These are phyloP conservation scores for Thalassarche chlororhynchos DNA, from an alignment of 2,113 vertebrate genomes.

Conservation along the genomic window DNA sequence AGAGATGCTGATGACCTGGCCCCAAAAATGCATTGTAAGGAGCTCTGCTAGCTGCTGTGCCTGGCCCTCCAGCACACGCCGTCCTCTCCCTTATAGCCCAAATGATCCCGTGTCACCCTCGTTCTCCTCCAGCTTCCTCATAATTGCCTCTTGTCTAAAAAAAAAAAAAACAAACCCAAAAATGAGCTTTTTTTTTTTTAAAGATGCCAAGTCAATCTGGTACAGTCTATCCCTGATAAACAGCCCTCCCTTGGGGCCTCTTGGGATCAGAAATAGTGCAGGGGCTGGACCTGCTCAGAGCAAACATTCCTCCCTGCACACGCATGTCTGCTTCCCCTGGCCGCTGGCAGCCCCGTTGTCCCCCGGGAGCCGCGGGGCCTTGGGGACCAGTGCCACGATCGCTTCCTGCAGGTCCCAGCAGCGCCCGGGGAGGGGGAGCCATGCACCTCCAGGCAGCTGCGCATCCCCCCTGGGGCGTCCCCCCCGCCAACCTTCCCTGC, in stretches of 20 bases:
- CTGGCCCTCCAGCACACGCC: not conserved
- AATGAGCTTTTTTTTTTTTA: not conserved
- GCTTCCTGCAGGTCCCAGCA: not conserved
- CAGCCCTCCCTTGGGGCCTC: slow-evolving; percentile 4
- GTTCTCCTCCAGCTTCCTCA: not conserved
- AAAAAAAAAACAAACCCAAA: not conserved
- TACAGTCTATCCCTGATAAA: slow-evolving; percentile 61
- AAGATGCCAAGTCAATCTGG: slow-evolving; percentile 49
- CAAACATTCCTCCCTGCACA: slow-evolving; percentile 26
- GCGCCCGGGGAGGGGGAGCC: accelerated
- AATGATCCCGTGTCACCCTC: not conserved
- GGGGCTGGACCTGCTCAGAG: not conserved
- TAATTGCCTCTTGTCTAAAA: not conserved
- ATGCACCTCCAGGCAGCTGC: not conserved
- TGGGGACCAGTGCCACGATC: accelerated
- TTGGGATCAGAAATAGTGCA: slow-evolving; percentile 22
- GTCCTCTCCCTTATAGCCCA: not conserved
- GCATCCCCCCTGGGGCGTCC: accelerated
- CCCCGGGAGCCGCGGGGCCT: accelerated
- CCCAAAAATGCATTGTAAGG: not conserved
- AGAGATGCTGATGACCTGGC: not conserved
- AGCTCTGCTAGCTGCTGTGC: not conserved
- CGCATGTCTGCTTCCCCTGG: not conserved
- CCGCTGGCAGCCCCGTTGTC: accelerated
- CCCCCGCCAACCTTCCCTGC: accelerated